phyloP scores from a whole-genome alignment of 2,888 invertebrate species.

The Steinernema hermaphroditum region DNA sequence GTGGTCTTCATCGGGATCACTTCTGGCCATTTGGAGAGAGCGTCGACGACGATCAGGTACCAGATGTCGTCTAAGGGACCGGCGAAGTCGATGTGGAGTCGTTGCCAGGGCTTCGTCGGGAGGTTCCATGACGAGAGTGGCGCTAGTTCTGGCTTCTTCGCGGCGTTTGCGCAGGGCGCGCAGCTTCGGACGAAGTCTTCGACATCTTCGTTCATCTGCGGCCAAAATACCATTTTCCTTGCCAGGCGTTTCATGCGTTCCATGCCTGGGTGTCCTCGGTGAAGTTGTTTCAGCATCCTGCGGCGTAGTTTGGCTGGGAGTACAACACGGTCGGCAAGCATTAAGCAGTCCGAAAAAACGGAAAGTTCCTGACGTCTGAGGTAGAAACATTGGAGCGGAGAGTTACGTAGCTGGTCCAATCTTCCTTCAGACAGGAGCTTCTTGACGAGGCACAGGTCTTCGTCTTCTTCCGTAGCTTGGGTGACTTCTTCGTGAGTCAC shows the following conservation, averaged over 20 bases:
- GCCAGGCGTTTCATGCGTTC: slow-evolving; percentile 59
- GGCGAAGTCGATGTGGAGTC: slow-evolving; percentile 69
- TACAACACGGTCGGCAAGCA: slow-evolving; percentile 47
- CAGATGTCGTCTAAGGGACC: slow-evolving; percentile 64
- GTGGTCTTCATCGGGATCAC: slow-evolving; percentile 43
- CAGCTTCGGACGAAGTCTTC: slow-evolving; percentile 47
- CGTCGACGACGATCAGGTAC: slow-evolving; percentile 67
- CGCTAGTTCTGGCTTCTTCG: slow-evolving; percentile 45
- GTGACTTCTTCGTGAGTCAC: neutral
- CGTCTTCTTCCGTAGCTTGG: slow-evolving; percentile 29
- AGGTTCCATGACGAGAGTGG: slow-evolving; percentile 58
- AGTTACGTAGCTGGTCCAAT: neutral
- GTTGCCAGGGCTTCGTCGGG: slow-evolving; percentile 63
- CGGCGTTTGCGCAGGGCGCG: slow-evolving; percentile 40
- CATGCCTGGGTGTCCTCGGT: slow-evolving; percentile 58
- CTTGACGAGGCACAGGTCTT: neutral
- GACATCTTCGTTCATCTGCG: slow-evolving; percentile 48
- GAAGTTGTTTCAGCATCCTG: slow-evolving; percentile 49
- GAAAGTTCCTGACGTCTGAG: slow-evolving; percentile 37
- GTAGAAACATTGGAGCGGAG: neutral
- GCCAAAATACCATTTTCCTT: slow-evolving; percentile 61
- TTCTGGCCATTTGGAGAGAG: slow-evolving; percentile 68
- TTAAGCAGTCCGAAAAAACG: slow-evolving; percentile 48
- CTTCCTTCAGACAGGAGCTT: neutral
- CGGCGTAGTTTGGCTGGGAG: slow-evolving; percentile 45